Evolutionary conservation across 2,797 vertebrate genomes (phyloP).

Genomic region (Vespertilio murinus): DNA sequence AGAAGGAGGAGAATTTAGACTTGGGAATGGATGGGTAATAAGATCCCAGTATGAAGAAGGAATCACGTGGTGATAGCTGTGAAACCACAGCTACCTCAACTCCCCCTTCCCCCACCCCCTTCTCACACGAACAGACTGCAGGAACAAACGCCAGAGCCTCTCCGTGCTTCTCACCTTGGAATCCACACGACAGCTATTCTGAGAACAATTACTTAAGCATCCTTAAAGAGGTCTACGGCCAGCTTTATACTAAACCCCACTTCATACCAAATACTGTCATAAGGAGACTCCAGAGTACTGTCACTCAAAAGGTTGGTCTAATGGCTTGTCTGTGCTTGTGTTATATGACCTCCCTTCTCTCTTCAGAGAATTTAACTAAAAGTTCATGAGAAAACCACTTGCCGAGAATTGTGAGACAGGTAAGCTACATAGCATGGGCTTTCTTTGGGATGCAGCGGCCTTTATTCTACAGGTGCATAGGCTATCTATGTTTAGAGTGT

Average conservation of each 20-base stretch:
- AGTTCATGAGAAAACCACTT: background rate
- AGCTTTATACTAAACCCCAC: background rate
- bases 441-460: background rate
- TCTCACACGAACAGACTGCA: background rate
- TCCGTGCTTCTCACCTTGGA: fast-evolving
- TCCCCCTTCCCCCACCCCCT: too few relatives aligned
- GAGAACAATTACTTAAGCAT: background rate
- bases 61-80: background rate
- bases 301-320: background rate
- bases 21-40: background rate
- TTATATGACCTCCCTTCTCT: background rate
- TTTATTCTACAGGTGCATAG: background rate
- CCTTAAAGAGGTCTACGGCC: background rate
- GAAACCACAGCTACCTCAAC: background rate
- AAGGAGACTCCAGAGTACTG: background rate
- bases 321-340: background rate
- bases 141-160: background rate
- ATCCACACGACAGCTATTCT: background rate
- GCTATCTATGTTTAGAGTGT: background rate
- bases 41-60: background rate
- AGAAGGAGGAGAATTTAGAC: conserved; percentile 15
- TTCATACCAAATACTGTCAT: background rate
- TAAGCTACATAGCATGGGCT: background rate
- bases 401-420: background rate
- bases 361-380: conserved; percentile 7